These are phyloP conservation scores for Halcyon smyrnensis DNA, from an alignment of 2,797 vertebrate genomes.

Conservation along the genomic window DNA sequence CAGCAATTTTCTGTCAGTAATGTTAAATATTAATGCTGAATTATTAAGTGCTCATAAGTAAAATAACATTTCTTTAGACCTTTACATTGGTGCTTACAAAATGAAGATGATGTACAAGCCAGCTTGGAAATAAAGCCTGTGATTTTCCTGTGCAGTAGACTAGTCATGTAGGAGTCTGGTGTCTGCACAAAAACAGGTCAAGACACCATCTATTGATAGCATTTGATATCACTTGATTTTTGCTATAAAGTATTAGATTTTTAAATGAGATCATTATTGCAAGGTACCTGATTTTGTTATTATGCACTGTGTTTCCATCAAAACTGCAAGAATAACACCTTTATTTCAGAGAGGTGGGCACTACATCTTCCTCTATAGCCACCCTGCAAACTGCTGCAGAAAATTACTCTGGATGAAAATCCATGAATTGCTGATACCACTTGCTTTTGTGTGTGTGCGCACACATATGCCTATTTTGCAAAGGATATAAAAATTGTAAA, in stretches of 20 bases:
- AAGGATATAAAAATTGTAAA: background rate
- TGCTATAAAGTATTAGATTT: background rate
- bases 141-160: background rate
- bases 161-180: background rate
- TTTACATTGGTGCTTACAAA: background rate
- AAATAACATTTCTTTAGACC: background rate
- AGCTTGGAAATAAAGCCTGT: background rate
- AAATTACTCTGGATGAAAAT: background rate
- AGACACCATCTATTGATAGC: background rate
- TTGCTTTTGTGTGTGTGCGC: background rate
- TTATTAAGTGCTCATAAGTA: conserved; percentile 17
- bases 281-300: background rate
- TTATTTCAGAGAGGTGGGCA: background rate
- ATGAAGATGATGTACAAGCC: background rate
- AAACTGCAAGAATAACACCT: background rate
- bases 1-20: background rate
- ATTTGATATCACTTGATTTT: background rate
- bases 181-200: background rate
- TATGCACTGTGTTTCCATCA: background rate
- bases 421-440: background rate
- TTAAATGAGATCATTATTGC: background rate
- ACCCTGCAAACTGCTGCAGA: background rate
- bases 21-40: background rate
- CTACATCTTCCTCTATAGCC: background rate
- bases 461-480: background rate